Evolutionary conservation across 1,140 invertebrate genomes (phyloP), one percentile per base, ranked within the genome.

Genomic region (Brachionus angularis): DNA sequence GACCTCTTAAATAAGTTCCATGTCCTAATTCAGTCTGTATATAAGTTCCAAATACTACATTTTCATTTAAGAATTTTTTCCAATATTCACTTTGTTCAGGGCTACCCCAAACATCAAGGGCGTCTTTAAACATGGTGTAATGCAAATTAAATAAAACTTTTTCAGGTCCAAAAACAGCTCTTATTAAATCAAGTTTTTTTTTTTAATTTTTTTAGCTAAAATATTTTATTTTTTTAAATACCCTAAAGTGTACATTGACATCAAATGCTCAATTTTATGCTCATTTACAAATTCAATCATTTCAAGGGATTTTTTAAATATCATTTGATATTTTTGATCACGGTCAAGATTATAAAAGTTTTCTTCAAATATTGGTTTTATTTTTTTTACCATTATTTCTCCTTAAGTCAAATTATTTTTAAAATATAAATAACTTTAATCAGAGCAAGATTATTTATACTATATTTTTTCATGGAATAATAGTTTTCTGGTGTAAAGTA

Each of bases 11-110:
- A 79, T 93, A 93, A 12, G 93, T 94, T 5, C 91, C 92, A 82
- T 95, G 93, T 0, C 92, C 91, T 44, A 95, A 81, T 82, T 95
- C 93, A 12, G 93, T 95, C 86, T 96, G 93, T 62, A 91, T 92
- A 82, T 96, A 96, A 27, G 91, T 93, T 61, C 92, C 91, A 76
- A 96, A 87, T 73, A 96, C 90, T 75, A 87, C 85, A 67, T 88
- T 87, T 73, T 86, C 86, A 85, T 89, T 88, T 14, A 91, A 89
- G 76, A 86, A 85, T 12, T 86, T 84, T 44, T 96, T 85, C 91
- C 92, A 96, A 76, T 89, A 84, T 10, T 85, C 86, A 78, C 91
- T 89, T 78, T 96, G 93, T 69, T 93, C 89, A 33, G 88, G 82
- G 0, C 87, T 90, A 0, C 86, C 91, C 79, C 93, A 89, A 1